These are phyloP conservation scores for Thalpophila matura DNA, from an alignment of 2,888 invertebrate species.

Conservation along the genomic window DNA sequence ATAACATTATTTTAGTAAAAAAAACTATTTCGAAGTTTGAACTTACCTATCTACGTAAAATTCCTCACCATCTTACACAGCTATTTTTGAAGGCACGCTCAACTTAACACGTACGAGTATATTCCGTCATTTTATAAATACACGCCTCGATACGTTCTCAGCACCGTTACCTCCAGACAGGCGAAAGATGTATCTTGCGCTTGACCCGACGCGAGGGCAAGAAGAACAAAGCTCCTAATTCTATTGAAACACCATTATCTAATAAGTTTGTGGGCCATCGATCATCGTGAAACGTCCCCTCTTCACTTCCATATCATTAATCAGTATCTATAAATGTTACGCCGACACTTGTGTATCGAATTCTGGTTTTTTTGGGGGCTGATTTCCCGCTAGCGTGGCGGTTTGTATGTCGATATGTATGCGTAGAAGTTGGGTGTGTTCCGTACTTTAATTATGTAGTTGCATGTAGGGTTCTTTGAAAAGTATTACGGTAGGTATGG, in stretches of 20 bases:
- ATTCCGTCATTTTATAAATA: slow-evolving; percentile 48
- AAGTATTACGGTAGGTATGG: neutral
- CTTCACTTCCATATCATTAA: slow-evolving; percentile 86
- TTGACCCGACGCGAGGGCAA: slow-evolving; percentile 74
- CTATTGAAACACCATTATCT: slow-evolving; percentile 90
- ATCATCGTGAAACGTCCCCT: slow-evolving; percentile 84
- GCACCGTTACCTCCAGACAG: slow-evolving; percentile 51
- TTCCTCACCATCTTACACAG: slow-evolving; percentile 23
- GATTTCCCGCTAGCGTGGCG: slow-evolving; percentile 37
- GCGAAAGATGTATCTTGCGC: slow-evolving; percentile 64
- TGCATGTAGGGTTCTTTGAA: slow-evolving; percentile 33
- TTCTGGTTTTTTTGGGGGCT: slow-evolving; percentile 69
- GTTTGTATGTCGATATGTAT: slow-evolving; percentile 23
- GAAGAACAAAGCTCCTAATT: slow-evolving; percentile 88
- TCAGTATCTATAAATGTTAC: slow-evolving; percentile 89
- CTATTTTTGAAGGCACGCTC: slow-evolving; percentile 42
- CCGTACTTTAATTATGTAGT: slow-evolving; percentile 43
- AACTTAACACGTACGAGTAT: slow-evolving; percentile 32
- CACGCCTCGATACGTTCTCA: slow-evolving; percentile 14
- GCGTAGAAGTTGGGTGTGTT: slow-evolving; percentile 29
- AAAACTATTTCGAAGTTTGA: slow-evolving; percentile 16
- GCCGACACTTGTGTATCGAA: slow-evolving; percentile 86
- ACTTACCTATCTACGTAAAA: slow-evolving; percentile 23
- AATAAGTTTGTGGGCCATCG: slow-evolving; percentile 85
- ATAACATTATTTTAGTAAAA: too few relatives aligned